Percentiles rank a stretch among this genome's conserved stretches.
phyloP scores from a whole-genome alignment of 2,113 vertebrate genomes.

The Laterallus jamaicensis region DNA sequence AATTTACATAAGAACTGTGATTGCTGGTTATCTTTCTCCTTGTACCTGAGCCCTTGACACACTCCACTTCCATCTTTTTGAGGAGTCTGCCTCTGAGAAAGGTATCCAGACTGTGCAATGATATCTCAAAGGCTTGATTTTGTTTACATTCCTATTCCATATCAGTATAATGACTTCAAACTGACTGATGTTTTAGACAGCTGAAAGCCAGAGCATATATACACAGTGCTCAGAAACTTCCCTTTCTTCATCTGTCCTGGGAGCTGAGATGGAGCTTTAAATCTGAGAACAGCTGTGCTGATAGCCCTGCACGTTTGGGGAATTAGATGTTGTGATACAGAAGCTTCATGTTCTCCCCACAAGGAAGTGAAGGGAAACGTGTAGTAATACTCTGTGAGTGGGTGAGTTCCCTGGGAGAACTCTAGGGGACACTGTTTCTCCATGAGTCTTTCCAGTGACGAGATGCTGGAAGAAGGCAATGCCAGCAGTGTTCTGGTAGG shows the following conservation, averaged over 20 bases:
- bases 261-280: background rate
- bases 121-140: background rate
- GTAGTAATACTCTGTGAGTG: background rate
- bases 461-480: background rate
- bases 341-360: background rate
- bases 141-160: constrained; percentile 61
- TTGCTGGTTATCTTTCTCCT: background rate
- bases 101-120: background rate
- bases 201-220: background rate
- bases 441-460: background rate
- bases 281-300: background rate
- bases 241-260: background rate
- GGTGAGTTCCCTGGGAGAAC: background rate
- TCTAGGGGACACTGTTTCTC: background rate
- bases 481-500: background rate
- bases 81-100: background rate
- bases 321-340: background rate
- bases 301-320: background rate
- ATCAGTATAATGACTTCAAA: constrained; percentile 27
- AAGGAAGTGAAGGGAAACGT: background rate
- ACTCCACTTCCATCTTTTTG: background rate
- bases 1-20: background rate
- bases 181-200: background rate
- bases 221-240: background rate
- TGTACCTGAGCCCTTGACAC: background rate